Conservation (phyloP, 1,140 invertebrate species). For the Drosophila sp. region DNA sequence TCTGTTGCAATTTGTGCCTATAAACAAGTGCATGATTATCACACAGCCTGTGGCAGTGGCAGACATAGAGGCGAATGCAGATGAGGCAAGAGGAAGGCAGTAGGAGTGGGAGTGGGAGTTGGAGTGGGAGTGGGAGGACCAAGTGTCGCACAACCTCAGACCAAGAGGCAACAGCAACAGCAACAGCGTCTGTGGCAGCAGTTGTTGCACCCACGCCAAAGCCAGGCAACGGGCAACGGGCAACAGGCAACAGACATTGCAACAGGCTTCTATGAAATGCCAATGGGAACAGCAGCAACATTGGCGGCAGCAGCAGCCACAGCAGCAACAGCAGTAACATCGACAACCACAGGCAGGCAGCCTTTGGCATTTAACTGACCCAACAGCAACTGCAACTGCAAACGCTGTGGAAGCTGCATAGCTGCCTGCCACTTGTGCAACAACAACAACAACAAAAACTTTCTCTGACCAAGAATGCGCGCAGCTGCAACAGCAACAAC, state of each 20-base stretch:
- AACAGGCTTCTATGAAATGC: slow-evolving; percentile 24
- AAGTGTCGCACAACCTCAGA: slow-evolving; percentile 32
- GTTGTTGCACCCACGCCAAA: slow-evolving; percentile 50
- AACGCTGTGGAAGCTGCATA: slow-evolving; percentile 42
- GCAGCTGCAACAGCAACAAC: slow-evolving; percentile 70
- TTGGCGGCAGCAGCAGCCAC: not conserved
- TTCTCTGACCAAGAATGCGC: slow-evolving; percentile 79
- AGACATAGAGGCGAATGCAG: not conserved
- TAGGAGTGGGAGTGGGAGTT: not conserved
- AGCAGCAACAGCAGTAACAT: slow-evolving; percentile 12
- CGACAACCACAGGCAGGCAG: slow-evolving; percentile 38
- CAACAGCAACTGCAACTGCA: slow-evolving; percentile 48
- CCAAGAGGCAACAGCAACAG: slow-evolving; percentile 9
- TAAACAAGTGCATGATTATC: slow-evolving; percentile 48
- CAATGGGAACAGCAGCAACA: slow-evolving; percentile 33
- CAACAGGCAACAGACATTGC: not conserved
- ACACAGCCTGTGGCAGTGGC: slow-evolving; percentile 7
- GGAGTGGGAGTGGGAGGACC: not conserved
- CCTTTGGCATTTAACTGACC: slow-evolving; percentile 72
- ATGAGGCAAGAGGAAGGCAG: not conserved
- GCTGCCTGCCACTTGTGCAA: slow-evolving; percentile 65
- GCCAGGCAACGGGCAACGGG: not conserved
- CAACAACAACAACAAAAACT: slow-evolving; percentile 67
- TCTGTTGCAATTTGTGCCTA: slow-evolving; percentile 30
- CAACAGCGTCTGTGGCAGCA: slow-evolving; percentile 6